These are phyloP conservation scores for Troglohyphantes excavatus DNA, from an alignment of 2,888 invertebrate species.

Conservation along the genomic window DNA sequence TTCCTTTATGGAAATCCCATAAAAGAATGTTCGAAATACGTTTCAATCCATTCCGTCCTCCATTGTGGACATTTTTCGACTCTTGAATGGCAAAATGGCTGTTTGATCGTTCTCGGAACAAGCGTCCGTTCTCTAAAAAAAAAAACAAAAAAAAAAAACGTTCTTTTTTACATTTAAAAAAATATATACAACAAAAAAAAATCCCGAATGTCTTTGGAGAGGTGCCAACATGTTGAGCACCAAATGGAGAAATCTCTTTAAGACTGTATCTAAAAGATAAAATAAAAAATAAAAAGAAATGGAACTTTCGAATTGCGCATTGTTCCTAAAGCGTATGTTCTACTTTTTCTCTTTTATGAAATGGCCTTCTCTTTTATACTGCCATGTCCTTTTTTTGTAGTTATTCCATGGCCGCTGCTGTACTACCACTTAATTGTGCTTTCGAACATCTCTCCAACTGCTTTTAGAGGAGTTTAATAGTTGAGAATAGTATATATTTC, in stretches of 20 bases:
- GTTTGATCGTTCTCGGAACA: conserved; percentile 49
- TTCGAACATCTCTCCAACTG: neutral
- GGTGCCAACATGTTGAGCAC: conserved; percentile 51
- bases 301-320: conserved; percentile 5
- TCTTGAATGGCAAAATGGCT: conserved; percentile 36
- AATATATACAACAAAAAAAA: neutral
- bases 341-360: conserved; percentile 26
- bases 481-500: neutral
- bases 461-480: neutral
- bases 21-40: conserved; percentile 11
- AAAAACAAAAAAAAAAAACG: conserved; percentile 11
- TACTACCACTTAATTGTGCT: conserved; percentile 15
- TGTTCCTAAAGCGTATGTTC: conserved; percentile 51
- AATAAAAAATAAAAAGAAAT: conserved; percentile 1
- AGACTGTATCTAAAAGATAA: conserved; percentile 6
- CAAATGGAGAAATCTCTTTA: conserved; percentile 51
- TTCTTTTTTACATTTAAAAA: no score
- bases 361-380: neutral
- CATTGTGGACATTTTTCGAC: conserved; percentile 14
- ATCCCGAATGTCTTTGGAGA: conserved; percentile 37
- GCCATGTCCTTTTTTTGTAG: conserved; percentile 4
- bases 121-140: conserved; percentile 26
- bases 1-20: neutral
- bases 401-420: conserved; percentile 12
- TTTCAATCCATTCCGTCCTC: conserved; percentile 4